Percentiles rank a stretch among this genome's conserved stretches.
Evolutionary conservation across 2,888 invertebrate genomes (phyloP).

Genomic region (Pseudeuparius sepicola): DNA sequence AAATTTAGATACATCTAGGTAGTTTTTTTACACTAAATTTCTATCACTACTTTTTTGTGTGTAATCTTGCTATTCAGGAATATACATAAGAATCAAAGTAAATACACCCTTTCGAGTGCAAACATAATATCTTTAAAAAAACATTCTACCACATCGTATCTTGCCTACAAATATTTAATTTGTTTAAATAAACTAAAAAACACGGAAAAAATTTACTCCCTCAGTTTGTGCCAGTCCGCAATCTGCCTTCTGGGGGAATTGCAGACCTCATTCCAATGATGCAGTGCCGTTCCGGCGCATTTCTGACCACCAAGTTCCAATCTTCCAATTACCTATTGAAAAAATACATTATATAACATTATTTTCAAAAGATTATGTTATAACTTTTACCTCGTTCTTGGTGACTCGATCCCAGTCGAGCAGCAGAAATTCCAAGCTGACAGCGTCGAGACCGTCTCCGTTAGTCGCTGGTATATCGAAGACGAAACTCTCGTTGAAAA

Average conservation of each 20-base stretch:
- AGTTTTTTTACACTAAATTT: too few species aligned
- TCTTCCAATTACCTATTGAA: slow-evolving; percentile 74
- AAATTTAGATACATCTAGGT: too few species aligned
- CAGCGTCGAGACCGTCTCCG: slow-evolving; percentile 67
- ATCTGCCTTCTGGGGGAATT: slow-evolving; percentile 95
- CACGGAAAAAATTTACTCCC: slow-evolving; percentile 66
- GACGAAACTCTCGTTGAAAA: slow-evolving; percentile 98
- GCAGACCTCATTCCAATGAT: slow-evolving; percentile 97
- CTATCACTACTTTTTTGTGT: too few species aligned
- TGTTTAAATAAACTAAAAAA: too few species aligned
- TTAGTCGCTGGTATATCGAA: slow-evolving; percentile 86
- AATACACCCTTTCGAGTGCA: too few species aligned
- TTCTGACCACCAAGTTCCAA: slow-evolving; percentile 83
- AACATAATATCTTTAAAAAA: too few species aligned
- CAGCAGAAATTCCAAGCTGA: slow-evolving; percentile 78
- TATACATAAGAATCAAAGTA: too few species aligned
- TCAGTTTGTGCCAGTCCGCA: slow-evolving; percentile 98
- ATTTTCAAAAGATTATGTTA: too few species aligned
- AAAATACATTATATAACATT: neutral
- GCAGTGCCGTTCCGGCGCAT: slow-evolving; percentile 70
- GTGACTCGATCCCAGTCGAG: slow-evolving; percentile 98
- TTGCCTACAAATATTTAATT: too few species aligned
- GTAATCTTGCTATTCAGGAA: too few species aligned
- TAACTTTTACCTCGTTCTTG: slow-evolving; percentile 78
- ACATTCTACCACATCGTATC: too few species aligned